Conservation (phyloP, 1,140 invertebrate species). For the Pseudomyrmex gracilis region DNA sequence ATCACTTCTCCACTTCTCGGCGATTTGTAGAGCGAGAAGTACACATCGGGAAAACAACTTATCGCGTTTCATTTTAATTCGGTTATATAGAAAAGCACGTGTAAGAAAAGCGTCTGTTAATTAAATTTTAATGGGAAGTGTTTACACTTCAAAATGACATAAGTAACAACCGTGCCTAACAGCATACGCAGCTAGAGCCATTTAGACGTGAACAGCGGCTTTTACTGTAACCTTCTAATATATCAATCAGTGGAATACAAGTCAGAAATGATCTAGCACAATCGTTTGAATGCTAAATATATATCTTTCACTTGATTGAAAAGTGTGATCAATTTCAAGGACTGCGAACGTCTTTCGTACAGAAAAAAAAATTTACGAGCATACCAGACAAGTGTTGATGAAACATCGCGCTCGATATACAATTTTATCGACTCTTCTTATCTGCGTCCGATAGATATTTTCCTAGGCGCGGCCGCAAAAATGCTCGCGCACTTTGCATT, state of each 20-base stretch:
- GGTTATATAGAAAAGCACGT: no score
- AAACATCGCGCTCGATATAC: constrained; percentile 2
- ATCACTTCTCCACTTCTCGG: no score
- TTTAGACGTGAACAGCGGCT: neutral
- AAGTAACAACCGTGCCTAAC: neutral
- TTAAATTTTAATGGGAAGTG: neutral
- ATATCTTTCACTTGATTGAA: neutral
- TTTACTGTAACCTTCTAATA: neutral
- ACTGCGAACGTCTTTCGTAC: neutral
- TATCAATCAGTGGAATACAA: neutral
- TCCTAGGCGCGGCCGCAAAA: constrained; percentile 40
- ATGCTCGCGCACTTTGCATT: neutral
- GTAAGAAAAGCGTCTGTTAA: no score
- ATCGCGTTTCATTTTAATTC: no score
- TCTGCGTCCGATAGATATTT: constrained; percentile 28
- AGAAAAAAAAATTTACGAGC: neutral
- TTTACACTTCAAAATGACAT: neutral
- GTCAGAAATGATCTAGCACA: no score
- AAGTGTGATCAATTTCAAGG: neutral
- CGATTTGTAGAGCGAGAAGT: no score
- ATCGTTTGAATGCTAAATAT: neutral
- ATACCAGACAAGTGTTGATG: neutral
- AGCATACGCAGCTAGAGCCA: neutral
- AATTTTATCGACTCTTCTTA: constrained; percentile 42
- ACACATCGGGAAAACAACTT: no score